phyloP scores from a whole-genome alignment of 92 coral and sea anemone species.

The Montipora capitata region DNA sequence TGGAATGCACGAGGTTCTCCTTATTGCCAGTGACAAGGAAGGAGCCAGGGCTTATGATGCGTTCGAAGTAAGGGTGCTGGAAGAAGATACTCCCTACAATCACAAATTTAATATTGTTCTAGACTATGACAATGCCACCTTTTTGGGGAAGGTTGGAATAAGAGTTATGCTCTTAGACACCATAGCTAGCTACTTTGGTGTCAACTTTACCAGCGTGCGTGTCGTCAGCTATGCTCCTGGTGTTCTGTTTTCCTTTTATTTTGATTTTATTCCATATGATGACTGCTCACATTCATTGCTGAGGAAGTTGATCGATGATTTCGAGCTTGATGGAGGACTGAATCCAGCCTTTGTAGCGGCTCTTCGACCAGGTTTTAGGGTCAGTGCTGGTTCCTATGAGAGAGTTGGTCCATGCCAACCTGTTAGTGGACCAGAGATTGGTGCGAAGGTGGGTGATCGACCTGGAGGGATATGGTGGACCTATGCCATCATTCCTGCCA shows the following conservation, averaged over 20 bases:
- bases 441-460: constrained; percentile 53
- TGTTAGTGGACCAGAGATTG: constrained; percentile 52
- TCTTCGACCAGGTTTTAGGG: constrained; percentile 79
- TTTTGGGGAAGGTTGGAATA: constrained; percentile 80
- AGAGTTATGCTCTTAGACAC: constrained; percentile 79
- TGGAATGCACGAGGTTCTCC: constrained; percentile 78
- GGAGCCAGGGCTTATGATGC: constrained; percentile 77
- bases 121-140: constrained; percentile 78
- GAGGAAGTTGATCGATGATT: constrained; percentile 33
- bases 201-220: constrained; percentile 80
- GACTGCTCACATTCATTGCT: constrained; percentile 52
- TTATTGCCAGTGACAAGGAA: constrained; percentile 82
- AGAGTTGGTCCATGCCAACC: constrained; percentile 63
- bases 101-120: constrained; percentile 81
- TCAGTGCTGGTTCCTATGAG: constrained; percentile 75
- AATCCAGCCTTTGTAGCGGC: constrained; percentile 76
- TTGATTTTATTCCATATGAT: constrained; percentile 78
- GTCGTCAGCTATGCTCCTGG: constrained; percentile 82
- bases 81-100: constrained; percentile 69
- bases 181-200: constrained; percentile 77
- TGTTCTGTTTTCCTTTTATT: constrained; percentile 79
- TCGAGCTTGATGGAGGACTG: constrained; percentile 55
- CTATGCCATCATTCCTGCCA: constrained; percentile 93
- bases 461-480: constrained; percentile 97
- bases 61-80: constrained; percentile 74